phyloP scores from a whole-genome alignment of 64 coral and sea anemone species.

The Dendrophyllia cribrosa region DNA sequence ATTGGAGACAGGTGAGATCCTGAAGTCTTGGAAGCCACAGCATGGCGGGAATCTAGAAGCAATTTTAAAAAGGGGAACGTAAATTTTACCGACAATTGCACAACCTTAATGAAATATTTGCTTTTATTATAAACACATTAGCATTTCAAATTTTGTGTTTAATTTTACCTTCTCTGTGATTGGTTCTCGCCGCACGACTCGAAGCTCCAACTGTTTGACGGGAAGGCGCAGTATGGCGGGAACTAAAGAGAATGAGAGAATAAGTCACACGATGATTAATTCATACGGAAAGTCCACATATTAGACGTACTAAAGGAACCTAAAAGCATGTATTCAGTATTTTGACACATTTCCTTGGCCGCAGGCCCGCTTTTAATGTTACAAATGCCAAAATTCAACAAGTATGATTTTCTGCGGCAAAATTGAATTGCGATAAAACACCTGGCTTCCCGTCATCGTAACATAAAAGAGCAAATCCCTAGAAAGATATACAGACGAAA shows the following conservation, averaged over 20 bases:
- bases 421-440: no score
- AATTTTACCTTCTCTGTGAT: constrained; percentile 62
- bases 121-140: no score
- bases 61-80: not conserved
- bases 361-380: no score
- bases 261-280: not conserved
- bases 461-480: no score
- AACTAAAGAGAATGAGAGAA: not conserved
- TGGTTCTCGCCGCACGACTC: constrained; percentile 58
- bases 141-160: no score
- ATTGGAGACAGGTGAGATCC: constrained; percentile 60
- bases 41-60: constrained; percentile 50
- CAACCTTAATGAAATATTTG: not conserved
- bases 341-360: no score
- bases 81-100: not conserved
- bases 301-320: no score
- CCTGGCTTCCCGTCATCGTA: no score
- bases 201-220: constrained; percentile 66
- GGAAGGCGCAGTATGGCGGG: constrained; percentile 34
- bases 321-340: no score
- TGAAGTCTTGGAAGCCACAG: constrained; percentile 34
- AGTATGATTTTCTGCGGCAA: no score
- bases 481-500: no score
- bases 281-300: not conserved
- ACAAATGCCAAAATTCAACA: no score